Conservation (phyloP, 2,797 vertebrate species). For the Ibycter americanus region DNA sequence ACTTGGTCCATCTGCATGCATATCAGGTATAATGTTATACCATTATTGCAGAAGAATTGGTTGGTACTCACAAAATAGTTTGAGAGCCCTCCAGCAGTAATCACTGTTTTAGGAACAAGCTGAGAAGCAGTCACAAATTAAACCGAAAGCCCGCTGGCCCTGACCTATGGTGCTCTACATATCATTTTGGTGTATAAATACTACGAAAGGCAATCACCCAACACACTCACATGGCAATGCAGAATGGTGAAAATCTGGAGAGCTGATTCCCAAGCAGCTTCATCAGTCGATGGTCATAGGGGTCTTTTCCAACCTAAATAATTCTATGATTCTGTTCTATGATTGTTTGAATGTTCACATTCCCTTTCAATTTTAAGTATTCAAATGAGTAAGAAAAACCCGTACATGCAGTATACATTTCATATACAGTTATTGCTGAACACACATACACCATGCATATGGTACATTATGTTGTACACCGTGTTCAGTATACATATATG, state of each 20-base stretch:
- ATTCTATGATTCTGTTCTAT: neutral
- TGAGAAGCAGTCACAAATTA: neutral
- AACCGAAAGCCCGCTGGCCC: neutral
- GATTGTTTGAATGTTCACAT: neutral
- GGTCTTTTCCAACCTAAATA: neutral
- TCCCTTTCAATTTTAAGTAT: neutral
- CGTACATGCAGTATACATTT: neutral
- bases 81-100: neutral
- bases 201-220: neutral
- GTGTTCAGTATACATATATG: neutral
- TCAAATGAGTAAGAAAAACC: neutral
- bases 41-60: neutral
- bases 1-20: neutral
- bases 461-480: neutral
- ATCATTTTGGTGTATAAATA: neutral
- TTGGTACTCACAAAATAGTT: neutral
- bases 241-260: neutral
- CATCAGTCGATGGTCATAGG: neutral
- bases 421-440: neutral
- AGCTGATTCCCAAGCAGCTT: neutral
- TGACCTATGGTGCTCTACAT: neutral
- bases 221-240: neutral
- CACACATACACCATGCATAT: accelerated
- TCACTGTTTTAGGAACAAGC: neutral
- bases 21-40: neutral